These are phyloP conservation scores for Philaethria dido DNA, from an alignment of 2,888 invertebrate species.

Conservation along the genomic window DNA sequence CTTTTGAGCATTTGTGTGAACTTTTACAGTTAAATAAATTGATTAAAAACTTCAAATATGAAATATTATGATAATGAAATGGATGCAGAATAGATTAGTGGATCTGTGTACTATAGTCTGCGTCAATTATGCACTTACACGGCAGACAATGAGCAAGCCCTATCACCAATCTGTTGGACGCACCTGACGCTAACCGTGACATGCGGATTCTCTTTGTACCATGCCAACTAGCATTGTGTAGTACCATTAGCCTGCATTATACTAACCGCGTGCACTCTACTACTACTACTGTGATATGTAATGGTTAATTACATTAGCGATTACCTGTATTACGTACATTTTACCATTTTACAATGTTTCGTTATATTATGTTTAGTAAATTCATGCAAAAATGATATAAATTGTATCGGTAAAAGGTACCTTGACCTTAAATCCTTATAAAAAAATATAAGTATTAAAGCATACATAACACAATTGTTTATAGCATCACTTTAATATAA, in stretches of 20 bases:
- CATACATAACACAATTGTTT: not conserved
- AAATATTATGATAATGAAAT: conserved; percentile 30
- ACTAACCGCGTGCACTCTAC: conserved; percentile 26
- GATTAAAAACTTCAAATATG: not conserved
- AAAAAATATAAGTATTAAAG: not conserved
- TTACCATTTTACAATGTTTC: not conserved
- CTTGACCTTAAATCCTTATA: not conserved
- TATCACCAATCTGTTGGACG: conserved; percentile 63
- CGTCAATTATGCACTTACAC: conserved; percentile 65
- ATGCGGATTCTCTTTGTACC: conserved; percentile 68
- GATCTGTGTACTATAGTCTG: conserved; percentile 38
- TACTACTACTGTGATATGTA: conserved; percentile 14
- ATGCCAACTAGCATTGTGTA: conserved; percentile 38
- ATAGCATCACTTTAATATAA: conserved; percentile 1
- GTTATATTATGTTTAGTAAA: not conserved
- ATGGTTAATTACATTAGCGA: conserved; percentile 31
- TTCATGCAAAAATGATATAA: too few relatives aligned
- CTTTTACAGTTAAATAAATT: too few relatives aligned
- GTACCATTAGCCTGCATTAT: conserved; percentile 36
- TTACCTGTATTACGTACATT: conserved; percentile 20
- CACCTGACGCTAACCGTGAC: conserved; percentile 65
- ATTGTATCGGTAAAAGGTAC: too few relatives aligned
- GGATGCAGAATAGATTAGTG: conserved; percentile 35
- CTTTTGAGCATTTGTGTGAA: too few relatives aligned
- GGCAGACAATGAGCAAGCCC: conserved; percentile 65